Conservation (phyloP, 2,888 invertebrate genomes). For the Agrochola circellaris region DNA sequence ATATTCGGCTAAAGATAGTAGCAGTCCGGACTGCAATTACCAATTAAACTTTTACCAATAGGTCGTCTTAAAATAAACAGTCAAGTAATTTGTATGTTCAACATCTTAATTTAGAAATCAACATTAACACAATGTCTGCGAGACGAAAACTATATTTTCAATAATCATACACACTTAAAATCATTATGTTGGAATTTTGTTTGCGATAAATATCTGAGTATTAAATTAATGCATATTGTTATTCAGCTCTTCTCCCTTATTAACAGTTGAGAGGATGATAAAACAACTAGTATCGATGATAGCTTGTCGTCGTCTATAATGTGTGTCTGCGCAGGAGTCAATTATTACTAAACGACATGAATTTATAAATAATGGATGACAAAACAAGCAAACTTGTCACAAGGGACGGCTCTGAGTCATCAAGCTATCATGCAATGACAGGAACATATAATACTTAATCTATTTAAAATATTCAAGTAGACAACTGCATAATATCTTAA, state of each 20-base stretch:
- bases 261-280: slow-evolving; percentile 57
- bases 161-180: slow-evolving; percentile 55
- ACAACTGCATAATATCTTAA: slow-evolving; percentile 28
- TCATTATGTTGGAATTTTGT: slow-evolving; percentile 49
- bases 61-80: slow-evolving; percentile 25
- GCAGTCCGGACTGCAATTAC: slow-evolving; percentile 24
- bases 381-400: slow-evolving; percentile 60
- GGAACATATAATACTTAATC: slow-evolving; percentile 33
- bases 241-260: slow-evolving; percentile 54
- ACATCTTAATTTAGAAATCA: slow-evolving; percentile 52
- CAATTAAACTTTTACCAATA: slow-evolving; percentile 33
- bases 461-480: slow-evolving; percentile 36
- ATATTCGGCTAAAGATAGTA: slow-evolving; percentile 47
- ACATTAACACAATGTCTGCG: slow-evolving; percentile 30
- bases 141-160: slow-evolving; percentile 47
- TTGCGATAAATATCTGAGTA: slow-evolving; percentile 58
- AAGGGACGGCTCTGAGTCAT: slow-evolving; percentile 48
- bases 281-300: slow-evolving; percentile 78
- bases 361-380: slow-evolving; percentile 74
- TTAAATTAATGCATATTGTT: slow-evolving; percentile 53
- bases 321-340: slow-evolving; percentile 62
- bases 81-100: slow-evolving; percentile 25
- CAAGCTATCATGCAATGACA: slow-evolving; percentile 48
- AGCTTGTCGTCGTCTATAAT: slow-evolving; percentile 74
- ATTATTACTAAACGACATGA: slow-evolving; percentile 84